phyloP scores from a whole-genome alignment of 2,113 vertebrate species.

The Neodontobutis hainanensis region DNA sequence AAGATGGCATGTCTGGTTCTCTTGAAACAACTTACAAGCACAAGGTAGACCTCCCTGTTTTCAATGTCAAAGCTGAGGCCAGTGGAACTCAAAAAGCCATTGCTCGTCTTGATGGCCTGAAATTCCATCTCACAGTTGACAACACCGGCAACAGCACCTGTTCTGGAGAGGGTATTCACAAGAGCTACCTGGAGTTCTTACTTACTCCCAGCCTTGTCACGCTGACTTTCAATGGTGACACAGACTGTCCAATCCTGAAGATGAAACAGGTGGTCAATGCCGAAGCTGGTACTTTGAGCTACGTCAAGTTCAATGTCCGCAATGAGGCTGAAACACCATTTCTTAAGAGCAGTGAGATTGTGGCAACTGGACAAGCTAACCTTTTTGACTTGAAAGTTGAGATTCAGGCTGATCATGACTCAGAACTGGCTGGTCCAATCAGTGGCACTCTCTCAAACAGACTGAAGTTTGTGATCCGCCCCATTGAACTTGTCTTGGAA shows the following conservation, averaged over 20 bases:
- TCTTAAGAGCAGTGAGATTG: slow-evolving; percentile 80
- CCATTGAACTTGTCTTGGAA: slow-evolving; percentile 75
- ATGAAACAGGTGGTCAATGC: slow-evolving; percentile 80
- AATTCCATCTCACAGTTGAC: slow-evolving; percentile 67
- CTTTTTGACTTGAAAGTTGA: slow-evolving; percentile 78
- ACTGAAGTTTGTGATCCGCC: slow-evolving; percentile 72
- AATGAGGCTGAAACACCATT: slow-evolving; percentile 80
- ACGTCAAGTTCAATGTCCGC: slow-evolving; percentile 75
- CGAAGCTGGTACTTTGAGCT: slow-evolving; percentile 74
- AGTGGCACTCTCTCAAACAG: slow-evolving; percentile 83
- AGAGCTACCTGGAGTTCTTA: slow-evolving; percentile 75
- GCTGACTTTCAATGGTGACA: slow-evolving; percentile 77
- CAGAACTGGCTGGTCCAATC: slow-evolving; percentile 79
- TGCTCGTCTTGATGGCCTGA: slow-evolving; percentile 71
- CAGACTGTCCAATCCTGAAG: slow-evolving; percentile 78
- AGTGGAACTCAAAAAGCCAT: slow-evolving; percentile 74
- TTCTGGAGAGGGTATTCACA: slow-evolving; percentile 79
- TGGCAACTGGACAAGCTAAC: slow-evolving; percentile 73
- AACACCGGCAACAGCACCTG: slow-evolving; percentile 79
- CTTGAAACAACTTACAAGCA: slow-evolving; percentile 83
- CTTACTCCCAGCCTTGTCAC: slow-evolving; percentile 70
- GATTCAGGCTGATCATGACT: slow-evolving; percentile 80
- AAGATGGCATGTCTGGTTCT: slow-evolving; percentile 78
- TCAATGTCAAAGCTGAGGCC: slow-evolving; percentile 78
- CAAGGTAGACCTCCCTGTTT: slow-evolving; percentile 75